Percentiles rank a stretch among this genome's conserved stretches.
These are phyloP conservation scores for Oryzias celebensis DNA, from an alignment of 2,113 vertebrate genomes.

Conservation along the genomic window DNA sequence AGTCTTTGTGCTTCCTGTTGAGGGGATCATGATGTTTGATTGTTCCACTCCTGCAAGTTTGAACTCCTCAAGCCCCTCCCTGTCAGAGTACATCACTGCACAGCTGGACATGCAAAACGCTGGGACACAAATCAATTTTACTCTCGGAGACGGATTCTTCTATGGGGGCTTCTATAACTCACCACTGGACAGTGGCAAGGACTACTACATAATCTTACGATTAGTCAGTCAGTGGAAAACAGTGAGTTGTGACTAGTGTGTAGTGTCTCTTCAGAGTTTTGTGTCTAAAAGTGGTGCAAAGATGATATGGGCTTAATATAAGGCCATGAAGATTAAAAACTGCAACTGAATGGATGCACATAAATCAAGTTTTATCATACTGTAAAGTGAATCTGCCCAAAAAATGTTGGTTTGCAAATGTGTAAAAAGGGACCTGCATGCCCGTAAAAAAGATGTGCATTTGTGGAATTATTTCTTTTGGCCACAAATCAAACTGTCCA, in stretches of 20 bases:
- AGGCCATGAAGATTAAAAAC: too few relatives aligned
- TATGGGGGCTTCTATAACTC: constrained; percentile 87
- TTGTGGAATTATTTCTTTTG: too few relatives aligned
- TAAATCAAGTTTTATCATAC: too few relatives aligned
- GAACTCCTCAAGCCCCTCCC: constrained; percentile 67
- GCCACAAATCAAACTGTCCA: too few relatives aligned
- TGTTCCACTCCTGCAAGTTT: constrained; percentile 77
- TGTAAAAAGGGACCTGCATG: too few relatives aligned
- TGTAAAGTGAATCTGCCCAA: too few relatives aligned
- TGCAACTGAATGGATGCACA: too few relatives aligned
- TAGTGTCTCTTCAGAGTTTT: neutral
- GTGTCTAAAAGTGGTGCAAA: neutral
- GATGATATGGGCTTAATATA: too few relatives aligned
- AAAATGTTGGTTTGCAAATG: too few relatives aligned
- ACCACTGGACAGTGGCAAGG: constrained; percentile 83
- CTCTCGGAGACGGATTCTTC: constrained; percentile 85
- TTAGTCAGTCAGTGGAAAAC: constrained; percentile 86
- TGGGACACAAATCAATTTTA: constrained; percentile 75
- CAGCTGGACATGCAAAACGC: constrained; percentile 78
- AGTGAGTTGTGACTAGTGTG: constrained; percentile 67
- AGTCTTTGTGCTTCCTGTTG: constrained; percentile 85
- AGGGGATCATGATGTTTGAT: constrained; percentile 77
- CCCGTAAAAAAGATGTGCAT: too few relatives aligned
- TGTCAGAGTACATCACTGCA: constrained; percentile 81
- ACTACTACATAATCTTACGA: constrained; percentile 87